A percentile compares a stretch with the other conserved stretches of the same genome.
Evolutionary conservation across 1,140 invertebrate species (phyloP).

Genomic region (Bombus breviceps): DNA sequence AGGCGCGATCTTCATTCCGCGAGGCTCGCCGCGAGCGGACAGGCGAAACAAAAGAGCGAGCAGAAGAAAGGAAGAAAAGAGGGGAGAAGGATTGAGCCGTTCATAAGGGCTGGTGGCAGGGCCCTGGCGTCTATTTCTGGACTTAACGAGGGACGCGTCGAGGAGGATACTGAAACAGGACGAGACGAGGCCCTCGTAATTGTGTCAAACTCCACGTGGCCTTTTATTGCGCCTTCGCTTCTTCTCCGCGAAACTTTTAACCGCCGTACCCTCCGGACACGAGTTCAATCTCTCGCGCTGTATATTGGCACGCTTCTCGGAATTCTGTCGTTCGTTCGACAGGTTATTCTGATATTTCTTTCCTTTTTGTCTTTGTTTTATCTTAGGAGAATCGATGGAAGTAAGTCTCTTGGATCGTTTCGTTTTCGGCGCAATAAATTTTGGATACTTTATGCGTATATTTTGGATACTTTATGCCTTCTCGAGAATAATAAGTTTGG

Average conservation of each 20-base stretch:
- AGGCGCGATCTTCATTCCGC: slow-evolving; percentile 63
- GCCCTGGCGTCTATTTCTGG: slow-evolving; percentile 36
- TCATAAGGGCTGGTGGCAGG: slow-evolving; percentile 26
- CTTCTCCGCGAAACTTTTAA: slow-evolving; percentile 11
- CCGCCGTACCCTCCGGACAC: neutral
- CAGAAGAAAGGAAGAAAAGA: slow-evolving; percentile 40
- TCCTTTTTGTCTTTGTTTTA: neutral
- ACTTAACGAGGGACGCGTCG: slow-evolving; percentile 44
- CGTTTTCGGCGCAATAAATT: neutral
- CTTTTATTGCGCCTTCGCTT: slow-evolving; percentile 12
- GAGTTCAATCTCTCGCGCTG: neutral
- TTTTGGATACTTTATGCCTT: neutral
- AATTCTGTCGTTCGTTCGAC: neutral
- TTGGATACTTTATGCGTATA: neutral
- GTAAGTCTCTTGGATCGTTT: neutral
- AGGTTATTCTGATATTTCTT: neutral
- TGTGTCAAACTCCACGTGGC: slow-evolving; percentile 47
- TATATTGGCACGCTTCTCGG: slow-evolving; percentile 11
- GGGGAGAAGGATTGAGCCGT: slow-evolving; percentile 31
- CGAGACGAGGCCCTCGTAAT: slow-evolving; percentile 37
- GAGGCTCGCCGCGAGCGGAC: slow-evolving; percentile 46
- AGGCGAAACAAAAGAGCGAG: slow-evolving; percentile 59
- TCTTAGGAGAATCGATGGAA: neutral
- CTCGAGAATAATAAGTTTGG: neutral
- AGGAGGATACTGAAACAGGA: slow-evolving; percentile 35